Conservation (phyloP, 2,888 invertebrate genomes). For the Caenorhabditis sp. region DNA sequence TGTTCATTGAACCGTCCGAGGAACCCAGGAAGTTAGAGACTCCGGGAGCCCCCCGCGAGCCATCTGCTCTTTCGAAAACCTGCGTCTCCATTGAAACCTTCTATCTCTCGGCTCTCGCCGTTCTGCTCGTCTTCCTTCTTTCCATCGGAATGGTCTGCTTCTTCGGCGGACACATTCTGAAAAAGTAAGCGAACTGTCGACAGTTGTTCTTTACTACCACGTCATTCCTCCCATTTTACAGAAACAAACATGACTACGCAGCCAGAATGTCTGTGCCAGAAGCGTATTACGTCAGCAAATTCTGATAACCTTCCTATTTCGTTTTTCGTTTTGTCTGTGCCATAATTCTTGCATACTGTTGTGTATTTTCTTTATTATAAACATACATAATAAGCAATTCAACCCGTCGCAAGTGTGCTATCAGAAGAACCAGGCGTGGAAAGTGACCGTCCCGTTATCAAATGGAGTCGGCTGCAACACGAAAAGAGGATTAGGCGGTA, state of each 20-base stretch:
- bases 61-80: not conserved
- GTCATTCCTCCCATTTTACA: not conserved
- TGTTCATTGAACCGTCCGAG: constrained; percentile 24
- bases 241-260: constrained; percentile 11
- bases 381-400: not conserved
- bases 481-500: not conserved
- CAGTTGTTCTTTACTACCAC: not conserved
- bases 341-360: constrained; percentile 53
- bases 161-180: constrained; percentile 41
- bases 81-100: constrained; percentile 34
- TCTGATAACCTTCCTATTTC: not conserved
- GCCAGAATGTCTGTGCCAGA: constrained; percentile 19
- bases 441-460: constrained; percentile 38
- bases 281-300: constrained; percentile 38
- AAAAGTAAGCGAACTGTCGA: constrained; percentile 38
- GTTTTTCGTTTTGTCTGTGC: constrained; percentile 14
- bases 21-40: constrained; percentile 23
- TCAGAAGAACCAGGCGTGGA: constrained; percentile 22
- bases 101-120: constrained; percentile 20
- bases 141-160: constrained; percentile 48
- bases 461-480: constrained; percentile 10
- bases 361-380: not conserved
- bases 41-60: constrained; percentile 39
- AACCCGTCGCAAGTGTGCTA: not conserved
- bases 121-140: constrained; percentile 37